These are phyloP conservation scores for Petrosia ficiformis DNA, from an alignment of 37 sponge, comb jelly and placozoan species.

Conservation along the genomic window DNA sequence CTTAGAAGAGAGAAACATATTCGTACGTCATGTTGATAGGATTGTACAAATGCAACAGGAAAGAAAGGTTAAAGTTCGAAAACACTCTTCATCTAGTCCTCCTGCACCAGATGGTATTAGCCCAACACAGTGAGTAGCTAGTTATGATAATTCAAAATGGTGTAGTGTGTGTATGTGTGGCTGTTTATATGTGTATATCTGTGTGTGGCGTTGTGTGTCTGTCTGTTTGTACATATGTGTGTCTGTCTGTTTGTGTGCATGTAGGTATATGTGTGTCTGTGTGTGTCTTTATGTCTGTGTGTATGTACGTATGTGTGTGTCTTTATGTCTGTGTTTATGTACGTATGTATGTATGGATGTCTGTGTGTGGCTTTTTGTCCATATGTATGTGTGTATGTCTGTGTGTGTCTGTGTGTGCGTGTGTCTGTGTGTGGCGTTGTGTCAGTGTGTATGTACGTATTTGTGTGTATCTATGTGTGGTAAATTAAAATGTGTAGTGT, in stretches of 20 bases:
- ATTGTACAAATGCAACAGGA: constrained; percentile 35
- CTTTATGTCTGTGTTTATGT: too few relatives aligned
- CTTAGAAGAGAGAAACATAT: constrained; percentile 24
- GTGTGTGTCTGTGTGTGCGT: background rate
- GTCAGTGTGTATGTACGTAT: background rate
- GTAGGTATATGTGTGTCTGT: too few relatives aligned
- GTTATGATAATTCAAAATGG: background rate
- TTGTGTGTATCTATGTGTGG: background rate
- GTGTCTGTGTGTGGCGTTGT: background rate
- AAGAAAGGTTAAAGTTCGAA: background rate
- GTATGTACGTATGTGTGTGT: too few relatives aligned
- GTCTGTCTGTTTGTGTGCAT: too few relatives aligned
- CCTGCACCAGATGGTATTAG: constrained; percentile 1
- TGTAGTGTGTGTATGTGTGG: background rate
- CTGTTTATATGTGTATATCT: background rate
- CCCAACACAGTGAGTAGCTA: background rate
- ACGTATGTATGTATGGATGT: too few relatives aligned
- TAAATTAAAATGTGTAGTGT: background rate
- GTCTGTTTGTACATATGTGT: too few relatives aligned
- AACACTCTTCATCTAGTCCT: background rate
- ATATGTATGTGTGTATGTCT: background rate
- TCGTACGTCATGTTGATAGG: constrained; percentile 40
- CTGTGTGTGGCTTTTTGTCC: too few relatives aligned
- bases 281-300: too few relatives aligned
- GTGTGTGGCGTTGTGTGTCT: too few relatives aligned